phyloP scores from a whole-genome alignment of 2,113 vertebrate species.

The Syngnathus typhle region DNA sequence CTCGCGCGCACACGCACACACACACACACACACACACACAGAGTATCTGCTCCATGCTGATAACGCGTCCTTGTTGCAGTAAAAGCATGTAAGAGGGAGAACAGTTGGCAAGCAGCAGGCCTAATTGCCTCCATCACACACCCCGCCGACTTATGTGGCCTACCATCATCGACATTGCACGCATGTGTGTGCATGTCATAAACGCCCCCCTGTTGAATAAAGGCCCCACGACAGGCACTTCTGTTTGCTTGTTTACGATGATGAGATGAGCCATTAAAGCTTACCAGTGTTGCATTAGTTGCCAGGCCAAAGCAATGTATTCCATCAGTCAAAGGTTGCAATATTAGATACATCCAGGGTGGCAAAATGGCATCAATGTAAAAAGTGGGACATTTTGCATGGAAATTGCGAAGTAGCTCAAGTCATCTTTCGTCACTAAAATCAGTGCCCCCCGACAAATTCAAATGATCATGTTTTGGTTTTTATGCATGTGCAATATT shows the following conservation, averaged over 20 bases:
- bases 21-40: too few relatives aligned
- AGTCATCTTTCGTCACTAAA: too few relatives aligned
- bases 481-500: background rate
- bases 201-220: slow-evolving; percentile 54
- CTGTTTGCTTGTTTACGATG: slow-evolving; percentile 24
- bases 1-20: slow-evolving; percentile 4
- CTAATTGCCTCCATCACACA: slow-evolving; percentile 41
- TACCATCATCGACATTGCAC: slow-evolving; percentile 21
- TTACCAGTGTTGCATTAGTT: slow-evolving; percentile 10
- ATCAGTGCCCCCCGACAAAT: background rate
- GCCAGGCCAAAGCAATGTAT: background rate
- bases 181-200: slow-evolving; percentile 50
- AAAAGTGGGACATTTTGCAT: too few relatives aligned
- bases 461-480: too few relatives aligned
- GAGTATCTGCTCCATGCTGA: slow-evolving; percentile 44
- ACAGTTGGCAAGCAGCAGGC: slow-evolving; percentile 43
- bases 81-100: slow-evolving; percentile 29
- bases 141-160: slow-evolving; percentile 47
- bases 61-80: slow-evolving; percentile 39
- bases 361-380: background rate
- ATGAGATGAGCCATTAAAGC: slow-evolving; percentile 25
- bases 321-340: background rate
- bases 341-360: background rate
- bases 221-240: slow-evolving; percentile 1
- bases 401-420: too few relatives aligned